Base-by-base conservation (phyloP, 2,797 vertebrate genomes). In the Leptatherina wallacei region DNA sequence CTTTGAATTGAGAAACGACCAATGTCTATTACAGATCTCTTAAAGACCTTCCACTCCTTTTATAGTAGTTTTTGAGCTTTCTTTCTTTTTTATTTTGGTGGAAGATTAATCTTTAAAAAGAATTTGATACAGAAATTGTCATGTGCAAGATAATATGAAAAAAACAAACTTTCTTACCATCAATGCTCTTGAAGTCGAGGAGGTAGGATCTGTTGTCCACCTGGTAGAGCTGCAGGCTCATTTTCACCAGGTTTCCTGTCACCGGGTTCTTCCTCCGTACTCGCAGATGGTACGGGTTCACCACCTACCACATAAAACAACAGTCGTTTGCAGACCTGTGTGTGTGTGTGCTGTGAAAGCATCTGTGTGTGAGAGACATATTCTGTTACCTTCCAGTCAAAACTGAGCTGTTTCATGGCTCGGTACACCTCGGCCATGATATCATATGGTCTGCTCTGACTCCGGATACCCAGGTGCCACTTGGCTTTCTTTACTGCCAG, bases 401-500 rank as follows among this genome's bases (percentile, higher is more conserved):
- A 99, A 76, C 92, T 96, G 69, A 99, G 95, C 65, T 98, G 97
- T 59, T 95, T 98, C 97, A 99, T 99, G 10, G 98, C 98, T 2
- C 98, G 94, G 92, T 99, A 99, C 63, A 99, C 98, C 86, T 99
- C 98, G 0, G 97, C 97, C 98, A 99, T 99, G 77, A 99, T 99
- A 65, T 99, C 98, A 2, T 97, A 96, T 0, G 98, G 98, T 52
- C 97, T 95, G 92, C 98, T 99, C 92, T 99, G 98, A 88, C 98
- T 99, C 84, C 98, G 94, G 90, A 99, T 99, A 1, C 98, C 98
- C 72, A 99, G 95, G 92, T 99, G 98, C 98, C 98, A 99, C 89
- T 99, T 99, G 79, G 98, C 96, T 88, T 99, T 99, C 92, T 99
- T 99, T 73, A 99, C 97, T 8, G 98, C 95, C 84, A 98, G 85